phyloP scores from a whole-genome alignment of 2,797 vertebrate species.

The Paguma larvata region DNA sequence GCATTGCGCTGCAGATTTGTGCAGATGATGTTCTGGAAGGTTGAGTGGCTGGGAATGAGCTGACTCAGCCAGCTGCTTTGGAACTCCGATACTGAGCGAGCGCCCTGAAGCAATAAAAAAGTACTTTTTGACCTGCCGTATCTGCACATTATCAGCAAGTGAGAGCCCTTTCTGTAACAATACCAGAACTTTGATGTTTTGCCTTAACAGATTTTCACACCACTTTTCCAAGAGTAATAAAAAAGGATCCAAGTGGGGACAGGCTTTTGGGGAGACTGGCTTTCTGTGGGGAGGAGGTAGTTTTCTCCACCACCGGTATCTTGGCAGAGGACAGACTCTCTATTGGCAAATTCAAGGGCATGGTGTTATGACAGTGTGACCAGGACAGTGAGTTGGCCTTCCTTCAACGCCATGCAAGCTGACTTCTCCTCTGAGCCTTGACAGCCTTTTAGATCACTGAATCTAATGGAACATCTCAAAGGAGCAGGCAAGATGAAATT shows the following conservation, averaged over 20 bases:
- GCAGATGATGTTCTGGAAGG: constrained; percentile 54
- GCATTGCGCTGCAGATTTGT: constrained; percentile 7
- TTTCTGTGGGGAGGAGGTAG: background rate
- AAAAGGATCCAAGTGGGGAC: background rate
- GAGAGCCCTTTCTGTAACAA: background rate
- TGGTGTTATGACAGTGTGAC: background rate
- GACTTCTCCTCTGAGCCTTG: background rate
- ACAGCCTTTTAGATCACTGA: background rate
- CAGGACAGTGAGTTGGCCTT: background rate
- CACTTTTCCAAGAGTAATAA: constrained; percentile 50
- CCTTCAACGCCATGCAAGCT: accelerated
- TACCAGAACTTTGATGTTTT: constrained; percentile 49
- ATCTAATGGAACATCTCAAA: background rate
- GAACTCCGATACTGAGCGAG: background rate
- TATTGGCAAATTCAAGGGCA: background rate
- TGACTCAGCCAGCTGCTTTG: constrained; percentile 71
- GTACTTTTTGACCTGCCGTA: constrained; percentile 62
- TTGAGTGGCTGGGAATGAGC: constrained; percentile 31
- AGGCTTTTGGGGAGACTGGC: background rate
- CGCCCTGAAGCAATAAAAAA: constrained; percentile 70
- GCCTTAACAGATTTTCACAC: constrained; percentile 64
- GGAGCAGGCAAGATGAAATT: background rate
- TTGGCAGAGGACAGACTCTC: background rate
- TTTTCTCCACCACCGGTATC: background rate
- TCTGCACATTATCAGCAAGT: constrained; percentile 47